Base-by-base conservation (phyloP, 2,888 invertebrate genomes). In the Chouioia cunea region DNA sequence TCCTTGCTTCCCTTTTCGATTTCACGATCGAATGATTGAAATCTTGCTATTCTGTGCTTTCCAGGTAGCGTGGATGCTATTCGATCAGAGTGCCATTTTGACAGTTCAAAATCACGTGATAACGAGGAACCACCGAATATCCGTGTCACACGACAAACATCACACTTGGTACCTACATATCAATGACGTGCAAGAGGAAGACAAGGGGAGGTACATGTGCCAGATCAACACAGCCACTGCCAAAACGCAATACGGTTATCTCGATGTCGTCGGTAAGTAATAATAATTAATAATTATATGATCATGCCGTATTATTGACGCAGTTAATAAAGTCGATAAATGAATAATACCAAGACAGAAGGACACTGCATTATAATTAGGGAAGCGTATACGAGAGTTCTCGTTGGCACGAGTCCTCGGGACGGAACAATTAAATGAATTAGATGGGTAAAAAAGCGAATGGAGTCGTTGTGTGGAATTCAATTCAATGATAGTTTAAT, bases 11-110 rank as follows among this genome's bases (percentile, higher is more conserved):
- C 64, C 20, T 44, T 12, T 12, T 48, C 48, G 15, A 4, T 48
- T 16, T 15, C 48, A n/a, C n/a, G n/a, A n/a, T n/a, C n/a, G n/a
- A n/a, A n/a, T n/a, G n/a, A n/a, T n/a, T n/a, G n/a, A n/a, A n/a
- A n/a, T n/a, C n/a, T n/a, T 54, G 14, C 27, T 18, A 4, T 15
- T 1, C 6, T 3, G 12, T 8, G 2, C 15, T 75, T 87, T 88
- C 44, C 88, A 97, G 97, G 96, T 97, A 76, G 97, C 96, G 79
- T 97, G 96, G 97, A 96, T 97, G 93, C 94, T 96, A 86, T 96
- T 94, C 86, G 96, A 96, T 86, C 95, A 95, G 86, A 95, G 95
- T 64, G 96, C 96, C 59, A 96, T 97, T 82, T 87, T 97, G 82
- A 96, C 96, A 56, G 96, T 96, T 63, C 95, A 96, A 88, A 95